Evolutionary conservation across 2,888 invertebrate genomes (phyloP), one percentile per base, ranked within the genome.

Genomic region (Sarcophaga subvicina): DNA sequence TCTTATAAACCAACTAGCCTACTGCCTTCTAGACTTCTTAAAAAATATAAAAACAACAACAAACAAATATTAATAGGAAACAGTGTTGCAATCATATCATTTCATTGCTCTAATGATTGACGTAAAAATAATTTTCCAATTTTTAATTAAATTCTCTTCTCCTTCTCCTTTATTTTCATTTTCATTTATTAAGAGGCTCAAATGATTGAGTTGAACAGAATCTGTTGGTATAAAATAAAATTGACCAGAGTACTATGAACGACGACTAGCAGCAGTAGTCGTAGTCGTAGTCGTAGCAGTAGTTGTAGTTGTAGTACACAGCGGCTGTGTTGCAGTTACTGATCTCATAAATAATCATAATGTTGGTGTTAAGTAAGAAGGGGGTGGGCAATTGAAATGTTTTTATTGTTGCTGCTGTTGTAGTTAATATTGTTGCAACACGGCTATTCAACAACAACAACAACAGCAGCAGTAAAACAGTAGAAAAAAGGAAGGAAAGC

Each of bases 331-430:
- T 54, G 54, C 37, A 25, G 78, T 84, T 87, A 82, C 84, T 87
- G 84, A 47, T 69, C 71, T 76, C 81, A 87, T 87, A 87, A 87
- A 87, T 87, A 87, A 87, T 87, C 79, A 84, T 84, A 84, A 87
- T 84, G 79, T 70, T 75, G 78, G 81, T 87, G 87, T 87, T 87
- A 87, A 87, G 67, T 82, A 71, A 79, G 84, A 76, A 82, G 83
- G 72, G 82, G 80, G 85, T 82, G 80, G 84, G 84, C 85, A 78
- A 84, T 86, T 85, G 71, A 77, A 78, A 72, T 83, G 73, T 71
- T 76, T 12, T 70, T 78, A 59, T 64, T 79, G 66, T 27, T 69
- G 62, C n/a, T 47, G 67, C 20, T 80, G 78, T 66, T 62, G 73
- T 37, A 67, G 60, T 25, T 77, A 72, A 27, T 76, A 63, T 62